Evolutionary conservation across 2,888 invertebrate genomes (phyloP), one percentile per base, ranked within the genome.

Genomic region (Lamellibrachia satsuma): DNA sequence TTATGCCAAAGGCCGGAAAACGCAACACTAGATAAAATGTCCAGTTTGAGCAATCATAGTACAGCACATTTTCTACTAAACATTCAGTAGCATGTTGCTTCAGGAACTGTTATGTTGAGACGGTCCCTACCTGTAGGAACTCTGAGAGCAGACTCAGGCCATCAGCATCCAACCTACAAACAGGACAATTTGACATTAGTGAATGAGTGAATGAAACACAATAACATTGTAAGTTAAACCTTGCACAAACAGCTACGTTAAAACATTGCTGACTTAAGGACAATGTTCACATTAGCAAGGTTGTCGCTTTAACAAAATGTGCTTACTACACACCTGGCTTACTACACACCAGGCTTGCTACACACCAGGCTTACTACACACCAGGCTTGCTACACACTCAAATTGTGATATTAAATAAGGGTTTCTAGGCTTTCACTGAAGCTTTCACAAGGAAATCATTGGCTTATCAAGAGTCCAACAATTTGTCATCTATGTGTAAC

Each of bases 141-240:
- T 60, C 60, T 60, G 60, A 9, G 60, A 91, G 91, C 4, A 91
- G 91, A 52, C 52, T 91, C 51, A 91, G n/a, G 27, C 91, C 91
- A 11, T 91, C 91, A 11, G 8, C 52, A 15, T 91, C 91, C 51
- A 91, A 91, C 52, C 91, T 91, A 27, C 90, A 90, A 60, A 60
- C 60, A 60, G 55, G 55, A 9, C 55, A 55, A 9, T 55, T 55
- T 55, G 39, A 55, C 55, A 55, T 55, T 39, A 39, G 39, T 39
- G 39, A 39, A 39, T 39, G 39, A 39, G 39, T 39, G 39, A 39
- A 39, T 39, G 39, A 39, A 0, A 0, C 39, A 39, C 39, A 39
- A n/a, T 15, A 91, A 91, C 11, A 91, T n/a, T 55, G 55, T 55
- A 7, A 55, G 8, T 55, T 9, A 55, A 55, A 9, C 55, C 55